phyloP scores from a whole-genome alignment of 2,113 vertebrate species.

The Diphyllodes magnificus region DNA sequence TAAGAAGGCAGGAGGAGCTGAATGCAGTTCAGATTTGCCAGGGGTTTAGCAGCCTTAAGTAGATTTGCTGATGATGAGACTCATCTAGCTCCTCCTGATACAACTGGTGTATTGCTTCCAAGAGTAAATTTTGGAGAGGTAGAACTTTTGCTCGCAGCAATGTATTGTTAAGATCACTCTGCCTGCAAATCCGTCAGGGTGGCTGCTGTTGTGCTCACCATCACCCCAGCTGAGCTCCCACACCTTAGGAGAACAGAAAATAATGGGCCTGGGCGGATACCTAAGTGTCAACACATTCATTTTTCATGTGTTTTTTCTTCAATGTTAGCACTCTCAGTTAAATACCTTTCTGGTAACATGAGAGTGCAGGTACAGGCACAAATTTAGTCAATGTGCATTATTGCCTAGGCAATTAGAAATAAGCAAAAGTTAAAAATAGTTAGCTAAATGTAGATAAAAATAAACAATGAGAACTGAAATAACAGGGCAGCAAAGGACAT shows the following conservation, averaged over 20 bases:
- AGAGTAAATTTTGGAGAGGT: neutral
- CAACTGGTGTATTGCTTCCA: neutral
- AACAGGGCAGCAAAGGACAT: neutral
- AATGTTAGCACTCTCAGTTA: neutral
- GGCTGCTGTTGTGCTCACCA: neutral
- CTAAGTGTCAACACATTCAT: neutral
- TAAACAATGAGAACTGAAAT: neutral
- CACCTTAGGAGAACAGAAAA: neutral
- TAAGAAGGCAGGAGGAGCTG: neutral
- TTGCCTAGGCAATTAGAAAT: neutral
- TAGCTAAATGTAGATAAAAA: neutral
- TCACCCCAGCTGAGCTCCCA: neutral
- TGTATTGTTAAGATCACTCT: neutral
- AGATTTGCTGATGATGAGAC: neutral
- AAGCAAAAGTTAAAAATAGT: neutral
- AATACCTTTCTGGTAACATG: neutral
- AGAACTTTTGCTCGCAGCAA: neutral
- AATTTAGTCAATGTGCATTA: neutral
- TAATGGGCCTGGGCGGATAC: neutral
- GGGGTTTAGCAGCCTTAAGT: neutral
- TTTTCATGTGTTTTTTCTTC: neutral
- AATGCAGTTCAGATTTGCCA: neutral
- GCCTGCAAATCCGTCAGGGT: neutral
- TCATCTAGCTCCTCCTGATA: neutral
- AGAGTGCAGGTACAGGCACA: neutral